Evolutionary conservation across 2,888 invertebrate species (phyloP), one percentile per base, ranked within the genome.

Genomic region (Dexiosoma caninum): DNA sequence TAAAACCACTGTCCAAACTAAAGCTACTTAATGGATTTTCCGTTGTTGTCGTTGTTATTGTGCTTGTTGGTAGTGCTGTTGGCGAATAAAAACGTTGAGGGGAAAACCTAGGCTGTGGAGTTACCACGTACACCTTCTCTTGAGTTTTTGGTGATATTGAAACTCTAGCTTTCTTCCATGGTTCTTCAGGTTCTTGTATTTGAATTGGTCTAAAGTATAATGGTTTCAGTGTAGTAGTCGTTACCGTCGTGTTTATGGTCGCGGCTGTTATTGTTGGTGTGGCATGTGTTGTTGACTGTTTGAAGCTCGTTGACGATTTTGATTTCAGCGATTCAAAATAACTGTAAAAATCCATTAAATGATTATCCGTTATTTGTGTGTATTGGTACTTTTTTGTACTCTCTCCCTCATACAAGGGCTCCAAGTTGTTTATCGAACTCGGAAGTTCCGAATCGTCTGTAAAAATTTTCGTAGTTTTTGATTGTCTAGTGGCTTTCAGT

Each of bases 41-140:
- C 0, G 82, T 82, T 10, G 64, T 82, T 6, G 80, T 76, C 2
- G 78, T 72, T 7, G 62, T 75, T 2, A 27, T 27, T 27, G 27
- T 27, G 14, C 27, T 51, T 3, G 72, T 19, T 1, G 69, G 32
- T 21, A 57, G 23, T 10, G 16, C 19, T 16, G 57, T 64, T 7
- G 77, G 32, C 9, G 72, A 21, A 66, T 64, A 57, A 19, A 55
- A 30, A 23, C 76, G 70, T 51, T 85, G 86, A n/a, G 85, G 84
- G 5, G 81, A 81, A 62, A 84, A 85, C 1, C 83, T 16, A 10
- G 94, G 92, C 85, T 94, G 93, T 0, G 96, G 95, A 3, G 96
- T 96, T 0, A 96, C 95, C 1, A 96, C 95, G 84, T 95, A 95
- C 0, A 96, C 93, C 87, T 94, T 95, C 90, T 96, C 96, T 85